These are phyloP conservation scores for Oscheius sp. DNA, from an alignment of 2,888 invertebrate genomes.

Conservation along the genomic window DNA sequence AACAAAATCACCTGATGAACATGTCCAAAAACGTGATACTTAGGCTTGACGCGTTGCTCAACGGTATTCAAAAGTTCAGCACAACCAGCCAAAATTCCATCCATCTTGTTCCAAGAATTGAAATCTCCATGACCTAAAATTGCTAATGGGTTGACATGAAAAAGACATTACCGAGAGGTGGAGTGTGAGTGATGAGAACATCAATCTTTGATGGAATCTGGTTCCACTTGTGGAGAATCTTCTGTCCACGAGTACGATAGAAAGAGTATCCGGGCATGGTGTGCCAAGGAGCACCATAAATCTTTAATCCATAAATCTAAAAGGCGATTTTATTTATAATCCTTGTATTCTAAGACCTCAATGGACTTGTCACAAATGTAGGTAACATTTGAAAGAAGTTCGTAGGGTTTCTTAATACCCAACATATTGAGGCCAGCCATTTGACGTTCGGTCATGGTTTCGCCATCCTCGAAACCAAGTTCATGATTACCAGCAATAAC, in stretches of 20 bases:
- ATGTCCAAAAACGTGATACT: conserved; percentile 85
- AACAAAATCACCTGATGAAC: conserved; percentile 78
- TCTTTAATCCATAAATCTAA: conserved; percentile 60
- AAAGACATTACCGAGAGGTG: conserved; percentile 75
- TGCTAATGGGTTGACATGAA: not conserved
- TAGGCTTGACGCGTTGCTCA: conserved; percentile 81
- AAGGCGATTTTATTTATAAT: conserved; percentile 11
- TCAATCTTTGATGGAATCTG: conserved; percentile 81
- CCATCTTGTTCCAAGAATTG: conserved; percentile 70
- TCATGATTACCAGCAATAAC: conserved; percentile 65
- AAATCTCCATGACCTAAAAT: conserved; percentile 75
- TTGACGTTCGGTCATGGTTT: conserved; percentile 51
- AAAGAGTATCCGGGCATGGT: conserved; percentile 70
- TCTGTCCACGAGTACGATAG: conserved; percentile 75
- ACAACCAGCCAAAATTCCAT: conserved; percentile 80
- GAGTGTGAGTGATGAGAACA: conserved; percentile 83
- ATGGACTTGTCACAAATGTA: conserved; percentile 64
- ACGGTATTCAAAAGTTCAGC: conserved; percentile 82
- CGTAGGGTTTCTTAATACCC: conserved; percentile 67
- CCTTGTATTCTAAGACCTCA: conserved; percentile 51
- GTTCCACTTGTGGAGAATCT: conserved; percentile 83
- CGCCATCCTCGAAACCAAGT: conserved; percentile 58
- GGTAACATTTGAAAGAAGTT: conserved; percentile 67
- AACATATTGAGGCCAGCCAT: conserved; percentile 57
- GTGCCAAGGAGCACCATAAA: conserved; percentile 70